Percentiles rank a stretch among this genome's conserved stretches.
These are phyloP conservation scores for Neogobius melanostomus DNA, from an alignment of 2,113 vertebrate species.

Conservation along the genomic window DNA sequence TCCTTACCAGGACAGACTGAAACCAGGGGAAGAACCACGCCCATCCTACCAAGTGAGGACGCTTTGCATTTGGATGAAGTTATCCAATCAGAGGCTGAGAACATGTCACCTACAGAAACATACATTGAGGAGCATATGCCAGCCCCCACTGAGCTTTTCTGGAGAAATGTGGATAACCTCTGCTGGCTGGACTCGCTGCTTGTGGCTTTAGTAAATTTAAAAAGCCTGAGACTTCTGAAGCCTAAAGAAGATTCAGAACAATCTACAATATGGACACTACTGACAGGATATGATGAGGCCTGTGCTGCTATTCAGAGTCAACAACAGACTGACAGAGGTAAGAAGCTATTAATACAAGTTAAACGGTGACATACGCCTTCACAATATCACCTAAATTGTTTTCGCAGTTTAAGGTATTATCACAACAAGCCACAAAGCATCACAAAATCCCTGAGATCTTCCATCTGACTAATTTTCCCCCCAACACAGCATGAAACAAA, in stretches of 20 bases:
- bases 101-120: background rate
- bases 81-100: background rate
- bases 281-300: constrained; percentile 75
- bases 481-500: no score
- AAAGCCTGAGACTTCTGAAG: constrained; percentile 64
- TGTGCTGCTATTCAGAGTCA: constrained; percentile 62
- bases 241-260: constrained; percentile 31
- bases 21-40: background rate
- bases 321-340: constrained; percentile 61
- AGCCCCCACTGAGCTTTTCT: constrained; percentile 75
- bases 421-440: no score
- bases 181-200: constrained; percentile 92
- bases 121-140: constrained; percentile 35
- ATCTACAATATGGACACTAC: constrained; percentile 76
- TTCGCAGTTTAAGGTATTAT: no score
- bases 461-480: no score
- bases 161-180: constrained; percentile 81
- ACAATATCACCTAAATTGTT: no score
- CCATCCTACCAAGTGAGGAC: background rate
- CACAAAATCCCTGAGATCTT: no score
- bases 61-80: background rate
- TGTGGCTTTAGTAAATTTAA: constrained; percentile 82
- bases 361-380: no score
- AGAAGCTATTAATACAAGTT: constrained; percentile 4
- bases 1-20: background rate